phyloP scores from a whole-genome alignment of 2,797 vertebrate genomes.

The Novumbra hubbsi region DNA sequence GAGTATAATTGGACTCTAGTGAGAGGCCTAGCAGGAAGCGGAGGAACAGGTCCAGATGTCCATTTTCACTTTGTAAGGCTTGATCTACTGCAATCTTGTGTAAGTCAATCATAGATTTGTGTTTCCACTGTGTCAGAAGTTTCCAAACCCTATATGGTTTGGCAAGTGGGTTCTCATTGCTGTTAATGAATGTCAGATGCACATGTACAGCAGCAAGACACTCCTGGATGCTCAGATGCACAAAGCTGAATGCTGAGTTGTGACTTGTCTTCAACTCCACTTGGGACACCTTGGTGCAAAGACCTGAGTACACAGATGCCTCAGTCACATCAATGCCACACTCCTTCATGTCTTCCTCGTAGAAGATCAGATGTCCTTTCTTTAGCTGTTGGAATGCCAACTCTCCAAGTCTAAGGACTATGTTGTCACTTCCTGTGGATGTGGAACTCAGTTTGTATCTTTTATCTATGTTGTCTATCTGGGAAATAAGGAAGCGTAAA shows the following conservation, averaged over 20 bases:
- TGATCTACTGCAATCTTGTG: slow-evolving; percentile 16
- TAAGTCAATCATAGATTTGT: not conserved
- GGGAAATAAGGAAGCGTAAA: slow-evolving; percentile 17
- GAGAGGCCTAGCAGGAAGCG: slow-evolving; percentile 31
- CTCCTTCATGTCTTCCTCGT: slow-evolving; percentile 22
- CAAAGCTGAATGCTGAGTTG: slow-evolving; percentile 28
- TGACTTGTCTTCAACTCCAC: too few relatives aligned
- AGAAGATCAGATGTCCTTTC: too few relatives aligned
- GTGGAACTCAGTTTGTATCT: not conserved
- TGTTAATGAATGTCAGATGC: slow-evolving; percentile 9
- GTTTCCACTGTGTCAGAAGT: not conserved
- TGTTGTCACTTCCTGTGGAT: not conserved
- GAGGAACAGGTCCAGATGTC: too few relatives aligned
- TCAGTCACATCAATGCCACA: slow-evolving; percentile 16
- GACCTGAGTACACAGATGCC: not conserved
- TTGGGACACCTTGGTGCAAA: slow-evolving; percentile 17
- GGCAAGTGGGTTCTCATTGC: slow-evolving; percentile 19
- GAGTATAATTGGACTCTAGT: slow-evolving; percentile 16
- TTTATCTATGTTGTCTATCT: slow-evolving; percentile 6
- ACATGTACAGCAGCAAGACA: slow-evolving; percentile 44
- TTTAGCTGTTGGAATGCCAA: slow-evolving; percentile 36
- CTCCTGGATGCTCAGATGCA: slow-evolving; percentile 42
- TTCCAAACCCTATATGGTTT: too few relatives aligned
- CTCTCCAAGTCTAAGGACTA: slow-evolving; percentile 23
- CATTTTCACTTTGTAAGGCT: slow-evolving; percentile 1